Base-by-base conservation (phyloP, 2,797 vertebrate species). In the Scleropages formosus region DNA sequence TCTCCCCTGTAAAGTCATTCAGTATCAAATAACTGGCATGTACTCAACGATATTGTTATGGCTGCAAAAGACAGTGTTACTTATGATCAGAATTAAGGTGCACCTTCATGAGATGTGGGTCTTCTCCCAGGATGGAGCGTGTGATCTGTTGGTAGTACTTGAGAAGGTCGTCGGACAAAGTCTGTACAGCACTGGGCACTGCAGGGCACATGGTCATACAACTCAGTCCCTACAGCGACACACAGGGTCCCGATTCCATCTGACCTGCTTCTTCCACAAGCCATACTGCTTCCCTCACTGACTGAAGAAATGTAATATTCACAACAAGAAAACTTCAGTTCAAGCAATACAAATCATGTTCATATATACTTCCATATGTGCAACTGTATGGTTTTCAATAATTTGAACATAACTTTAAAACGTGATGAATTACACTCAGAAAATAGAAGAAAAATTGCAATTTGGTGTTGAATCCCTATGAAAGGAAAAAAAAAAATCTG, bases 61-160 rank as follows among this genome's bases (percentile, higher is more conserved):
- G 10, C 15, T 44, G 20, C 4, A 59, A n/a, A 22, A 8, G 47
- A 27, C 26, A 22, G 12, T 68, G 18, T 18, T 8, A 39, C 11
- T 44, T 61, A 24, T 1, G n/a, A 70, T 47, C 70, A 44, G 3
- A 69, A 26, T 12, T 26, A 24, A 2, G 56, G 39, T 56, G 74
- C 74, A 96, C 96, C 94, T 96, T 96, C 96, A 96, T 97, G 47
- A 98, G 93, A 74, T 96, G 95, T 0, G 92, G 92, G 72, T 98
- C 96, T 0, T 97, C 95, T 12, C 96, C 96, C 67, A 98, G 89
- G 60, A 97, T 96, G 12, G 95, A 95, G 15, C 95, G 88, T 0
- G 96, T 98, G 79, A 96, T 93, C 59, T 95, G 95, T 82, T 98
- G 96, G 88, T 98, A 97, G 86, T 98, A 98, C 83, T 96, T 96